Base-by-base conservation (phyloP, 2,888 invertebrate species). In the Spodoptera littoralis region DNA sequence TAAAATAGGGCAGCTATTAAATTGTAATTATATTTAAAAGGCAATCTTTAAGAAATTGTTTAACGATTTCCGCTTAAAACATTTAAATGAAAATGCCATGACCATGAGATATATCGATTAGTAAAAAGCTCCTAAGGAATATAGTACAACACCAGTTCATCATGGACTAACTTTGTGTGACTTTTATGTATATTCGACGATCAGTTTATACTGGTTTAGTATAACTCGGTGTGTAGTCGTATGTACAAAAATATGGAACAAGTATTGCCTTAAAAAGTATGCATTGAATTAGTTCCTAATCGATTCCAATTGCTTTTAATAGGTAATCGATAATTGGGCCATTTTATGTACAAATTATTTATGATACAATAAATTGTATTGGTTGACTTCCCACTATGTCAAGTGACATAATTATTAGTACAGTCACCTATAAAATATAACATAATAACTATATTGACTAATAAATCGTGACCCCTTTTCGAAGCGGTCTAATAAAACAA, bases 331-430 rank as follows among this genome's bases (percentile, higher is more conserved):
- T 79, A 81, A 81, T 80, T 79, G 76, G 75, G 54, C 70, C 65
- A 80, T 83, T 80, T 76, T 58, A 75, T 36, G 80, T 77, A 75
- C 65, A 72, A 72, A 62, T 64, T 76, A 22, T 80, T 77, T 76
- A 63, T 63, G 62, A 57, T 54, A 49, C 53, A 36, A 48, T 50
- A 47, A 24, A 43, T 53, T 44, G 53, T 47, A 50, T 49, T 18
- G 12, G 5, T 18, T 11, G 50, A 63, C 65, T 65, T 57, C 60
- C 60, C 60, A 54, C 53, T 13, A 45, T 12, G 11, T 0, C 8
- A n/a, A 47, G 30, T 57, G 60, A 65, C 56, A 65, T 13, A 59
- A 48, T 59, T 46, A 18, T 22, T 45, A 24, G 42, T 46, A 41
- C 30, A 12, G 48, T 36, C 30, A 36, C 9, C 2, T 36, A 36